Conservation (phyloP, 2,888 invertebrate genomes). For the Ceraclea dissimilis region DNA sequence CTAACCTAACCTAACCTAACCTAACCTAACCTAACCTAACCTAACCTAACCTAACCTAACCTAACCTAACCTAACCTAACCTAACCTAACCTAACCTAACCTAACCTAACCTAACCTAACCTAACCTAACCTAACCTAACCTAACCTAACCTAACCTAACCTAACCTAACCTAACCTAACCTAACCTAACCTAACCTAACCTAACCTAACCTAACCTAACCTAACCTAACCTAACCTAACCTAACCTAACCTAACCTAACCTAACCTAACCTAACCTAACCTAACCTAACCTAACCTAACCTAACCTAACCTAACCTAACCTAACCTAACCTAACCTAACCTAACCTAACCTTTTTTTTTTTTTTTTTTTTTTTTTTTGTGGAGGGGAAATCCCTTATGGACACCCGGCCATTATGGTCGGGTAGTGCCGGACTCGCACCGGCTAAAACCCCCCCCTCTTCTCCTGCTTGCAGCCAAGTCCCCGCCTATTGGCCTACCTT, state of each 20-base stretch:
- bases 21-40: slow-evolving; percentile 12
- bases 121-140: slow-evolving; percentile 9
- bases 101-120: slow-evolving; percentile 6
- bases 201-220: slow-evolving; percentile 9
- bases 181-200: slow-evolving; percentile 8
- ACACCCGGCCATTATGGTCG: too few relatives aligned
- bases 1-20: slow-evolving; percentile 11
- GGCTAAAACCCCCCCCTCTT: too few relatives aligned
- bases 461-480: too few relatives aligned
- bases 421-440: too few relatives aligned
- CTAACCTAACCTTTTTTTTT: neutral
- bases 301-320: slow-evolving; percentile 6
- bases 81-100: slow-evolving; percentile 1
- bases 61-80: slow-evolving; percentile 7
- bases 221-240: slow-evolving; percentile 9
- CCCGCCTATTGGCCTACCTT: too few relatives aligned
- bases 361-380: too few relatives aligned
- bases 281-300: slow-evolving; percentile 6
- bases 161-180: slow-evolving; percentile 9
- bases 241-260: slow-evolving; percentile 2
- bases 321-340: slow-evolving; percentile 7
- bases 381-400: too few relatives aligned
- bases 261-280: slow-evolving; percentile 8
- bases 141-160: slow-evolving; percentile 9
- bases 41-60: slow-evolving; percentile 11